Evolutionary conservation across 2,797 vertebrate species (phyloP), one percentile per base, ranked within the genome.

Genomic region (Gallirallus australis): DNA sequence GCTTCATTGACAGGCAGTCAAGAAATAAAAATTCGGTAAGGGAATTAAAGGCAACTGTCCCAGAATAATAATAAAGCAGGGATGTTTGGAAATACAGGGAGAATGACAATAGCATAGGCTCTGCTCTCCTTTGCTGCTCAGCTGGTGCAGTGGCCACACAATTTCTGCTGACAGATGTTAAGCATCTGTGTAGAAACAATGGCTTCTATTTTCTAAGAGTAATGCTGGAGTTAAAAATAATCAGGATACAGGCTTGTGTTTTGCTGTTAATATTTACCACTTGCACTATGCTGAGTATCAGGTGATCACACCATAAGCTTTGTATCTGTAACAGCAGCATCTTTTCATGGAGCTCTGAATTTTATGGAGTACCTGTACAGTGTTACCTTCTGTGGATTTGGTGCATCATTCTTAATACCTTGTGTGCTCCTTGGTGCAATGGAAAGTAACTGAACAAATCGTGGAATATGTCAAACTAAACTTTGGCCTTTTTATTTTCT

Each of bases 381-480:
- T 16, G 10, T 12, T 21, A 2, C 1, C 25, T 68, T 40, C 54
- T 4, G 0, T 25, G 60, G 8, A 5, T 40, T 35, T 7, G 16
- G 20, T 33, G 15, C 17, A 1, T 28, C 28, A 14, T 10, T 16
- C 1, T 0, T 13, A 23, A 19, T 5, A 3, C 24, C 30, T 28
- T 0, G 4, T 11, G 8, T 53, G 23, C 6, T 56, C 23, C 37
- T 52, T 4, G 1, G 27, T 12, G 59, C 15, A 14, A 28, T 17
- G 66, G 31, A 23, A 50, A 18, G 16, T 8, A 37, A 7, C 30
- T 24, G n/a, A 39, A 21, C 15, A 56, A 10, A 33, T 28, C 0
- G 0, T 39, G 64, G 20, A 35, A 63, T 45, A 35, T 35, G 12
- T 40, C 33, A 80, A 53, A 21, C 28, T 31, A 5, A 59, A 39